Conservation (phyloP, 2,888 invertebrate species). For the Cylloceria caligata region DNA sequence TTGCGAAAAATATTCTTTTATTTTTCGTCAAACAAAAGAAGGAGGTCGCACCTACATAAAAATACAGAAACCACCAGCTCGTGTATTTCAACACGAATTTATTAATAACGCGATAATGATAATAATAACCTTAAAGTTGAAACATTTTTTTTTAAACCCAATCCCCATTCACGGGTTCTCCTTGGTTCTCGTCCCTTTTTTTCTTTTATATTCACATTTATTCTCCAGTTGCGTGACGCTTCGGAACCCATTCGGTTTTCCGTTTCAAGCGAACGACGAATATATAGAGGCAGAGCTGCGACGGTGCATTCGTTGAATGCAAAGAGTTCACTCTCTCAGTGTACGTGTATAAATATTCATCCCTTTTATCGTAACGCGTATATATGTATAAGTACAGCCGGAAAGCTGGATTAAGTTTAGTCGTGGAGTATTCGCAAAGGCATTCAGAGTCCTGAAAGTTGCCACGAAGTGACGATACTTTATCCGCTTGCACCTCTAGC, state of each 20-base stretch:
- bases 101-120: constrained; percentile 29
- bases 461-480: constrained; percentile 57
- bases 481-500: constrained; percentile 14
- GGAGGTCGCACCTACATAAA: background rate
- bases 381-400: constrained; percentile 2
- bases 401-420: constrained; percentile 49
- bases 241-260: constrained; percentile 27
- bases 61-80: background rate
- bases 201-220: constrained; percentile 3
- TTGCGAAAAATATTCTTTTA: background rate
- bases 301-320: background rate
- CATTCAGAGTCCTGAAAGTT: constrained; percentile 24
- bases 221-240: background rate
- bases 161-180: background rate
- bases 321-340: constrained; percentile 45
- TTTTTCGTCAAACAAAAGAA: background rate
- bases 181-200: constrained; percentile 8
- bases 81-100: constrained; percentile 29
- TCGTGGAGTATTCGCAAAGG: constrained; percentile 11
- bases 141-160: background rate
- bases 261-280: constrained; percentile 9
- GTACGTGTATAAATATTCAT: constrained; percentile 60
- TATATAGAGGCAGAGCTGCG: constrained; percentile 17
- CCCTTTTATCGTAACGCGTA: constrained; percentile 17
- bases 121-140: background rate